Percentiles rank a stretch among this genome's conserved stretches.
These are phyloP conservation scores for Psettodes erumei DNA, from an alignment of 2,113 vertebrate genomes.

Conservation along the genomic window DNA sequence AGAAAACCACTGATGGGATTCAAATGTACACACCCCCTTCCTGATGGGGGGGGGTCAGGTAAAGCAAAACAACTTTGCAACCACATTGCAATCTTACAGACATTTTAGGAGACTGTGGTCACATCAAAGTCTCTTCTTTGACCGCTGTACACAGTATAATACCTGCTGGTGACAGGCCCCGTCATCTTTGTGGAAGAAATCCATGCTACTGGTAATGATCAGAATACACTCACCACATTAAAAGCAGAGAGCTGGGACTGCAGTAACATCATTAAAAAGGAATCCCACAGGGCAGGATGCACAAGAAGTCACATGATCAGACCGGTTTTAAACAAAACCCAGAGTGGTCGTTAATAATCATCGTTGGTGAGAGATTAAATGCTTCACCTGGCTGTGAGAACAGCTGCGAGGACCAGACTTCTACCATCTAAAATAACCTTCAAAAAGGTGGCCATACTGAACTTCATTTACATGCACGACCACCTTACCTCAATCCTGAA, in stretches of 20 bases:
- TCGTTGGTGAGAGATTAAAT: too few relatives aligned
- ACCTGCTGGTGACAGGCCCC: too few relatives aligned
- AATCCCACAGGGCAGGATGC: neutral
- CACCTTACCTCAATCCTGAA: constrained; percentile 14
- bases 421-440: neutral
- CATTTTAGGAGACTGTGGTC: too few relatives aligned
- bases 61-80: too few relatives aligned
- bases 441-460: neutral
- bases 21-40: neutral
- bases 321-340: neutral
- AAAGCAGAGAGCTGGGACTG: neutral
- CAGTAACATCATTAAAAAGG: neutral
- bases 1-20: constrained; percentile 47
- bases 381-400: too few relatives aligned
- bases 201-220: neutral
- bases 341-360: too few relatives aligned
- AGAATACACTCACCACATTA: neutral
- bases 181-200: neutral
- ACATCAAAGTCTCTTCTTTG: too few relatives aligned
- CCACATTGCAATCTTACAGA: too few relatives aligned
- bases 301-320: neutral
- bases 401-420: neutral
- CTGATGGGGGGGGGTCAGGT: too few relatives aligned
- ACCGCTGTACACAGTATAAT: too few relatives aligned
- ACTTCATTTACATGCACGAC: constrained; percentile 28